Base-by-base conservation (phyloP, 2,113 vertebrate genomes). In the Campylorhamphus procurvoides region DNA sequence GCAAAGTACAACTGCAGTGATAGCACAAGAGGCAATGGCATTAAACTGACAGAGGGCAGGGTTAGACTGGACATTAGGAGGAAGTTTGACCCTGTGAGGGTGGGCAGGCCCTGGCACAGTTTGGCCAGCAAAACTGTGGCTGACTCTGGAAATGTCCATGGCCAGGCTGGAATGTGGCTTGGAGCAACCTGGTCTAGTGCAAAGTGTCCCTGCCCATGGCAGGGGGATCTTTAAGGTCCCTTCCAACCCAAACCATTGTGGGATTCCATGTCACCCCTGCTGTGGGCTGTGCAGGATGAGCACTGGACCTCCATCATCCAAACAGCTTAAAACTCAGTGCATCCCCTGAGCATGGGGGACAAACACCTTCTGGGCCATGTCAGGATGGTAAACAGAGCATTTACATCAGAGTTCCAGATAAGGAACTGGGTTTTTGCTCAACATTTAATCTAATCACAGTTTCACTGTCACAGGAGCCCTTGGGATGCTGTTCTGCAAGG, bases 101-200 rank as follows among this genome's bases (percentile, higher is more conserved):
- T 69, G 40, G 0, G 0, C 0, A 76, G 47, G 71, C 55, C 28
- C 47, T 83, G 47, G 63, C 72, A 56, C 35, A 71, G 63, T 33
- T 2, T 55, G 42, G 29, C 71, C 63, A 62, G 63, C 55, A 55
- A 6, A 83, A 29, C 35, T 77, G 63, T 14, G 72, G 31, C 47
- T 90, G 79, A 18, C 31, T 22, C 27, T 90, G 56, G n/a, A 0
- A 77, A 22, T 56, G 49, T 5, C 25, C 31, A 28, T 49, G 49
- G 35, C 31, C 56, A 56, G 27, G 22, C 0, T 42, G 27, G 60
- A 40, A 0, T 0, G 53, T 19, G n/a, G 19, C 46, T 82, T 20
- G 39, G 63, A 42, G 56, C 40, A 42, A 0, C 22, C 7, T 77
- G 40, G 35, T 35, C 6, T 0, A 28, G 35, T 24, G 47, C 47